phyloP scores from a whole-genome alignment of 2,888 invertebrate species.

The Himalopsyche kuldschensis region DNA sequence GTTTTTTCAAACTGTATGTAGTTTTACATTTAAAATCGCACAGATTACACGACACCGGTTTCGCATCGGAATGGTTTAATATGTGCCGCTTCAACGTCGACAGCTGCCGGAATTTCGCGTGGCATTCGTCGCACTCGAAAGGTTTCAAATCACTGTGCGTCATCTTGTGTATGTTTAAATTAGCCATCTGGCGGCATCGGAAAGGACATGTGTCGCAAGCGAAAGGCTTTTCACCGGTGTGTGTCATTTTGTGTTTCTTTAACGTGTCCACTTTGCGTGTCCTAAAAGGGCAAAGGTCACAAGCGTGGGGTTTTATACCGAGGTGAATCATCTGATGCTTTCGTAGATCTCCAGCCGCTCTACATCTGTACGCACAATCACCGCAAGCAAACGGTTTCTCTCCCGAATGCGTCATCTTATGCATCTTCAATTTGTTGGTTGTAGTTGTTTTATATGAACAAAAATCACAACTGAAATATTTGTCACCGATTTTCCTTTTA shows the following conservation, averaged over 20 bases:
- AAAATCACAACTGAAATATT: neutral
- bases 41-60: neutral
- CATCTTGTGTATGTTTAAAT: neutral
- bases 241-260: neutral
- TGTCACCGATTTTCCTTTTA: neutral
- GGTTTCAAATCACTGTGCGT: neutral
- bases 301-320: neutral
- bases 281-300: neutral
- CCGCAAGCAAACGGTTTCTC: neutral
- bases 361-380: neutral
- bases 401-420: neutral
- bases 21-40: constrained; percentile 2
- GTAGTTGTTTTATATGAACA: neutral
- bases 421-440: neutral
- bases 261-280: neutral
- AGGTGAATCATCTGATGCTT: neutral
- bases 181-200: neutral
- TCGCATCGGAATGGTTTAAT: neutral
- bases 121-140: neutral
- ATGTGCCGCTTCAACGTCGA: neutral
- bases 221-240: neutral
- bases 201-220: neutral
- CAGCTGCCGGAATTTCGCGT: neutral
- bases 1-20: constrained; percentile 47
- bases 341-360: neutral